Evolutionary conservation across 2,888 invertebrate genomes (phyloP).

Genomic region (Eupithecia centaureata): DNA sequence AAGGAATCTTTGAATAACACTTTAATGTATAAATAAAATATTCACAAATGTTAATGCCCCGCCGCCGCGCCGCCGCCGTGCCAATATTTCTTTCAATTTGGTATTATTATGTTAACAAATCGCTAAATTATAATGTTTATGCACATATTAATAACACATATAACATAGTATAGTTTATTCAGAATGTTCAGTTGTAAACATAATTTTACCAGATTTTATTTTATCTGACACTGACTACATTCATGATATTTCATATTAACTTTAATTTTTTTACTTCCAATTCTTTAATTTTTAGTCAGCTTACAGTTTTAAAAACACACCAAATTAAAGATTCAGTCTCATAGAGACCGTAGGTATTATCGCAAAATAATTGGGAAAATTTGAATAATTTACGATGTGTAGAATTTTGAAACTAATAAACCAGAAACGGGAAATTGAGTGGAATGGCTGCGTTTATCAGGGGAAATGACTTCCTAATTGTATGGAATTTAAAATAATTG

Average conservation of each 20-base stretch:
- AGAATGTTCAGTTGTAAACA: no score
- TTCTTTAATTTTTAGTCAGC: no score
- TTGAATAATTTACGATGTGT: constrained; percentile 33
- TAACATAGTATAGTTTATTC: no score
- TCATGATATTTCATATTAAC: no score
- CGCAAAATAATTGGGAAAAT: constrained; percentile 24
- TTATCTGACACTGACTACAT: no score
- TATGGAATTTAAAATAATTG: background rate
- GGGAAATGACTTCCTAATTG: constrained; percentile 8
- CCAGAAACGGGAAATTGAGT: constrained; percentile 25
- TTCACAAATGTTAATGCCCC: background rate
- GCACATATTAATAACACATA: no score
- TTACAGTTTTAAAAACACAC: no score
- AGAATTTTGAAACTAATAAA: constrained; percentile 31
- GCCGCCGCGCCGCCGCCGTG: background rate
- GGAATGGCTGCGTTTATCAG: constrained; percentile 19
- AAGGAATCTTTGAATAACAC: background rate
- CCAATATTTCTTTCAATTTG: background rate
- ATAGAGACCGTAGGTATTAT: no score
- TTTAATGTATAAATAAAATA: background rate
- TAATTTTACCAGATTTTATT: no score
- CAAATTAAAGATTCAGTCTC: background rate
- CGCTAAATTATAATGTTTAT: no score
- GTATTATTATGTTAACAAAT: no score
- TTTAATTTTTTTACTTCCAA: no score